These are phyloP conservation scores for Anthoptus insignis DNA, from an alignment of 2,888 invertebrate genomes.

Conservation along the genomic window DNA sequence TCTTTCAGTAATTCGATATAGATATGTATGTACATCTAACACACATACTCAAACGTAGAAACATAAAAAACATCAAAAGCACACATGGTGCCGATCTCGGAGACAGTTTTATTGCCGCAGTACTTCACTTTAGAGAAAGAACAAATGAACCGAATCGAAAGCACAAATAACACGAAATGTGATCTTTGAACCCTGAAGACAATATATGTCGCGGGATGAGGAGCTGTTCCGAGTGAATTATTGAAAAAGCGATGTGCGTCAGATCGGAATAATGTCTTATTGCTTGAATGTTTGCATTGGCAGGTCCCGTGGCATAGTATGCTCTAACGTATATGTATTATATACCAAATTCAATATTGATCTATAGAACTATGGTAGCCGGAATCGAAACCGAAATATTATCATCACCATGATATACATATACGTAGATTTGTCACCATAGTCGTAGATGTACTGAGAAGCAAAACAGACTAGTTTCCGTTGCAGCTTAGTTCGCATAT, in stretches of 20 bases:
- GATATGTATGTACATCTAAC: not conserved
- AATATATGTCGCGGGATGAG: conserved; percentile 3
- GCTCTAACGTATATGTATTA: not conserved
- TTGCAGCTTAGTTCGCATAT: too few species aligned
- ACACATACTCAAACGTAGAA: not conserved
- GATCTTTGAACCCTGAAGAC: conserved; percentile 16
- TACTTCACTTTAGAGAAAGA: conserved; percentile 16
- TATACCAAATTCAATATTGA: too few species aligned
- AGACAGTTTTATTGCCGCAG: conserved; percentile 27
- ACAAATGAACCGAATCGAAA: conserved; percentile 19
- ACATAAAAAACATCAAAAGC: conserved; percentile 21
- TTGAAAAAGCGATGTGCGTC: not conserved
- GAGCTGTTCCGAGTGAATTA: not conserved
- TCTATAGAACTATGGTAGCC: too few species aligned
- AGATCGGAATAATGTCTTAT: not conserved
- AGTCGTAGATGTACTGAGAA: too few species aligned
- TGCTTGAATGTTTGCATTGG: not conserved
- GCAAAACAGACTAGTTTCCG: too few species aligned
- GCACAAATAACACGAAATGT: conserved; percentile 22
- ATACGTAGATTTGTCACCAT: too few species aligned
- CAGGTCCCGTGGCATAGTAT: too few species aligned
- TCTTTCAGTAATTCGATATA: not conserved
- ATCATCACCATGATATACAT: too few species aligned
- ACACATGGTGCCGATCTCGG: conserved; percentile 8
- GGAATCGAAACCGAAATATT: too few species aligned